phyloP scores from a whole-genome alignment of 2,113 vertebrate genomes.

The Stictonetta naevosa region DNA sequence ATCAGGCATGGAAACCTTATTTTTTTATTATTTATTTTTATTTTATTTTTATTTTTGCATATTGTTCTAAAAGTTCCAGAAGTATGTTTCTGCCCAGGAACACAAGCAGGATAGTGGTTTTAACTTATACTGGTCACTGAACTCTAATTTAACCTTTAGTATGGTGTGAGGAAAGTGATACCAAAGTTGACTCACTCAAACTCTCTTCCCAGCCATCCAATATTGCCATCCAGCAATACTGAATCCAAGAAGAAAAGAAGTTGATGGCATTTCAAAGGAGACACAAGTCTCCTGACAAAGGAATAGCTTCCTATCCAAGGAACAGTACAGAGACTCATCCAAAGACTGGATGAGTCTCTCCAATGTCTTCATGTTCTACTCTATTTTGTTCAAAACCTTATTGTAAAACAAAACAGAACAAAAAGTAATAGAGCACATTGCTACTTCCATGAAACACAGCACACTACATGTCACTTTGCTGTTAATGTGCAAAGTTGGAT shows the following conservation, averaged over 20 bases:
- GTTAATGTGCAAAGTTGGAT: not conserved
- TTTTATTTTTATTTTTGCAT: not conserved
- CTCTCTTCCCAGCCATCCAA: not conserved
- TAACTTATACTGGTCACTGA: not conserved
- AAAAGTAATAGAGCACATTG: not conserved
- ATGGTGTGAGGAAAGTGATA: not conserved
- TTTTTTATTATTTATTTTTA: not conserved
- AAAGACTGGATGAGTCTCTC: no score
- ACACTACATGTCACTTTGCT: not conserved
- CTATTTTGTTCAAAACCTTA: not conserved
- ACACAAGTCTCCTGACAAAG: not conserved
- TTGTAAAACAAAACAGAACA: not conserved
- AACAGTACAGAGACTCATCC: not conserved
- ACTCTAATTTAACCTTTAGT: not conserved
- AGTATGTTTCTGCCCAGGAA: not conserved
- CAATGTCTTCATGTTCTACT: not conserved
- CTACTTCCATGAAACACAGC: not conserved
- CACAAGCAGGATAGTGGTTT: not conserved
- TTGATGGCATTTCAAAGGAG: not conserved
- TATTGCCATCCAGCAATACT: not conserved
- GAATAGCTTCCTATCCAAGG: not conserved
- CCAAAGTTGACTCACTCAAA: not conserved
- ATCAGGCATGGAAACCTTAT: not conserved
- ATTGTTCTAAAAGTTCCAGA: not conserved
- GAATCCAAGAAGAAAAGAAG: not conserved